Conservation (phyloP, 2,113 vertebrate species). For the Dasyprocta punctata region DNA sequence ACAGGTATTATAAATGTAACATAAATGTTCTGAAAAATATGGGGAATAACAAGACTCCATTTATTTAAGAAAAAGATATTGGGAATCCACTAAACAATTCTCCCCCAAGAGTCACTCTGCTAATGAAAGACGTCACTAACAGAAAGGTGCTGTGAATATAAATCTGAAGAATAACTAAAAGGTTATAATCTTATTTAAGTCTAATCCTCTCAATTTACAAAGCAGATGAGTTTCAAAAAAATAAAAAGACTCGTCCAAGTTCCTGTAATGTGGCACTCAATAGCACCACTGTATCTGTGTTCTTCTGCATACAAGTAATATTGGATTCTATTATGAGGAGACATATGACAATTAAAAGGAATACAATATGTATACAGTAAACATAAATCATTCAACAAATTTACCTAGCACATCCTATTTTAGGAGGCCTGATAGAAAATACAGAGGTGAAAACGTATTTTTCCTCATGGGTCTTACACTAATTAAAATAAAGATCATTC, state of each 20-base stretch:
- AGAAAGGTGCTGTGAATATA: background rate
- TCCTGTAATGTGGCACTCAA: background rate
- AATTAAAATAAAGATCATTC: background rate
- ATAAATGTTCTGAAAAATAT: background rate
- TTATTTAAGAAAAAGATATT: background rate
- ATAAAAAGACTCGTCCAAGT: background rate
- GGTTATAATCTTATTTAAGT: background rate
- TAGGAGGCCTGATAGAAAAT: background rate
- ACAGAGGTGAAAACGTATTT: background rate
- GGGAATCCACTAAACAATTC: background rate
- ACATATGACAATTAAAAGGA: conserved; percentile 1
- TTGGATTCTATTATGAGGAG: background rate
- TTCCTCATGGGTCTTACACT: background rate
- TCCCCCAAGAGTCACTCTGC: background rate
- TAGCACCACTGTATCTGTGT: background rate
- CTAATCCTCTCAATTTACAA: conserved; percentile 4
- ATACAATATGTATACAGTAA: background rate
- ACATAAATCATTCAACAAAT: background rate
- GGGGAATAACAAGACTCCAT: background rate
- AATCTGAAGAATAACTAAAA: background rate
- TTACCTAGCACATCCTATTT: background rate
- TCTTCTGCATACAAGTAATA: background rate
- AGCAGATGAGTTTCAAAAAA: background rate
- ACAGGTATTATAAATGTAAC: background rate
- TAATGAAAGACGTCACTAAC: background rate